Base-by-base conservation (phyloP, 2,888 invertebrate genomes). In the Nomada fabriciana region DNA sequence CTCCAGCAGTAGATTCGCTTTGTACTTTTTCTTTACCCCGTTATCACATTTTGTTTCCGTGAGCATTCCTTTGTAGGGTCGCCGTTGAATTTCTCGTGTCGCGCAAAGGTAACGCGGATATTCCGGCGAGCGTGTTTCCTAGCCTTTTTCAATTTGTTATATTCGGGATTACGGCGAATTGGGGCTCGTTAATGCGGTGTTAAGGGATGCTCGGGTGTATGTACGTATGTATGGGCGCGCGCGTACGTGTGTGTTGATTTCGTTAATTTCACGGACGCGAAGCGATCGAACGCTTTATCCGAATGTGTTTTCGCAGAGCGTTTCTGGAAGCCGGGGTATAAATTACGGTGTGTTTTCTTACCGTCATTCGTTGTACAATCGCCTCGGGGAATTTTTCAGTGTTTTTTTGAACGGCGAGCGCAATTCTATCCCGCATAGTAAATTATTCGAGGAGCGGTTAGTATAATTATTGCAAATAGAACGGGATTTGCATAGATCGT, bases 131-230 rank as follows among this genome's bases (percentile, higher is more conserved):
- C 25, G 23, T 3, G 3, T 13, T 15, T 59, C 29, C 47, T 29
- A 15, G 64, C 9, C 42, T 42, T 64, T 72, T 64, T 73, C 73
- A 65, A 73, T 73, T 57, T 20, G 55, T 43, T 20, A 25, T 4
- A 23, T 47, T 20, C 43, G 29, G 65, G 73, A 73, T 73, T 73
- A 57, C 73, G 29, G 73, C 57, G 73, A 73, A 73, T 73, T 57
- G 36, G 73, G 29, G 65, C 65, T 43, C 7, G 65, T 63, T 73
- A 57, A 73, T 36, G 55, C 65, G 65, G 65, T 1, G 47, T 73
- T 73, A 65, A 15, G 10, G 20, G 42, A 2, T 13, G 7, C 36
- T 7, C 57, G 23, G 11, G 13, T 25, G 4, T 0, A 36, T 7
- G 42, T 13, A 9, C 23, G 11, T 25, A 2, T 25, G 25, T 25